Evolutionary conservation across 2,888 invertebrate species (phyloP), one percentile per base, ranked within the genome.

Genomic region (Drosophila pullipes): DNA sequence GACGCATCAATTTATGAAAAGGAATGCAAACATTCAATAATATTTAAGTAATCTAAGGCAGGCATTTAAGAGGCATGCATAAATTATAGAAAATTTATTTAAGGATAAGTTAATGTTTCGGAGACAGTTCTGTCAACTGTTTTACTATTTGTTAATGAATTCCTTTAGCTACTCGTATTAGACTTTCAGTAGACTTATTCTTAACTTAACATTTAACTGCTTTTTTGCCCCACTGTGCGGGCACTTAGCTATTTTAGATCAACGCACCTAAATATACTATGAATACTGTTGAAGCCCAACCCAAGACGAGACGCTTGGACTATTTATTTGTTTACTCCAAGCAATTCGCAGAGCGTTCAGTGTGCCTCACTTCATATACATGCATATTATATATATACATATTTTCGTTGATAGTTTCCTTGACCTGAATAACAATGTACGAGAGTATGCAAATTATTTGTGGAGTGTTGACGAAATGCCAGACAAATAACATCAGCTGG

Each of bases 401-500:
- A 55, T 35, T 58, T 70, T 64, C 10, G 66, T 82, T 69, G 69
- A 74, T 67, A 69, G 60, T 78, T 91, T 91, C 88, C 91, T 91
- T 90, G 90, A 85, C 90, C 91, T 76, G 69, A 91, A 91, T 90
- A 77, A 62, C 53, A 62, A 64, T 58, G 47, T 72, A 67, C 78
- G 47, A 69, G 47, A 80, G 66, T 76, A 80, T 71, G 66, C 67
- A 62, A 80, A 78, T 81, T 73, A 74, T 82, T 63, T 70, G 39
- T 57, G 35, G 35, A 74, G 53, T 68, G 64, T 74, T 82, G 65
- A 70, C 35, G 69, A 55, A 79, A 69, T 69, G 58, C 60, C 60
- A 50, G 44, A 57, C 78, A 69, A 69, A 81, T 69, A 77, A 57
- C 57, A 68, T 52, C 53, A 22, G 22, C 49, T 67, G 18, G 30